A percentile compares a stretch with the other conserved stretches of the same genome.
phyloP scores from a whole-genome alignment of 2,113 vertebrate species.

The Odontophorus gujanensis region DNA sequence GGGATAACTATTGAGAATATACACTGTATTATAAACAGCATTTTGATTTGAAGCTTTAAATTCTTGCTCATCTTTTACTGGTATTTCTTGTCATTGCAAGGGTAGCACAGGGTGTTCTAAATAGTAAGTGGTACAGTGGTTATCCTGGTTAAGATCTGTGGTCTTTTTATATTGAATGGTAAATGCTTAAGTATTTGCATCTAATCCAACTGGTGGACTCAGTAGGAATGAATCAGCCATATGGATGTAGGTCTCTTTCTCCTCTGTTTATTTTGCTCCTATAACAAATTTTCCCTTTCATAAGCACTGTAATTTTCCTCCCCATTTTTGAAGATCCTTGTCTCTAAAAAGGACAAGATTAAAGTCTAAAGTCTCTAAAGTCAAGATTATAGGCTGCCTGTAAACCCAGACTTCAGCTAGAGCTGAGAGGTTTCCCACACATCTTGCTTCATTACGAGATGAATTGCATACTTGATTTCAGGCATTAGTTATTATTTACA shows the following conservation, averaged over 20 bases:
- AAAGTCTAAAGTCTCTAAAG: neutral
- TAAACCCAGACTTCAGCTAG: neutral
- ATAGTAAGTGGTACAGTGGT: neutral
- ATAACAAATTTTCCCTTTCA: neutral
- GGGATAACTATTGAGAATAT: neutral
- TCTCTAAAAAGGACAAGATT: neutral
- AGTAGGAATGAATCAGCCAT: neutral
- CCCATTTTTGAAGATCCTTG: neutral
- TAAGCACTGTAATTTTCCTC: neutral
- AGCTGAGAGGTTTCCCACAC: neutral
- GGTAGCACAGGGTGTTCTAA: neutral
- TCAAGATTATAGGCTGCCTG: neutral
- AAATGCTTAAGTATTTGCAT: constrained; percentile 29
- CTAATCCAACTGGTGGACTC: neutral
- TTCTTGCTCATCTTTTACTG: neutral
- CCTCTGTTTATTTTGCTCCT: neutral
- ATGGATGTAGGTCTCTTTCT: neutral
- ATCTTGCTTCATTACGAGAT: neutral
- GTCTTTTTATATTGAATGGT: neutral
- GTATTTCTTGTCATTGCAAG: neutral
- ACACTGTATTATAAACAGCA: neutral
- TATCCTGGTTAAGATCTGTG: constrained; percentile 27
- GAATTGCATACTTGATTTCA: neutral
- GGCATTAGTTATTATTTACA: neutral
- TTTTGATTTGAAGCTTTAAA: neutral